Evolutionary conservation across 2,797 vertebrate genomes (phyloP), one percentile per base, ranked within the genome.

Genomic region (Oreortyx pictus): DNA sequence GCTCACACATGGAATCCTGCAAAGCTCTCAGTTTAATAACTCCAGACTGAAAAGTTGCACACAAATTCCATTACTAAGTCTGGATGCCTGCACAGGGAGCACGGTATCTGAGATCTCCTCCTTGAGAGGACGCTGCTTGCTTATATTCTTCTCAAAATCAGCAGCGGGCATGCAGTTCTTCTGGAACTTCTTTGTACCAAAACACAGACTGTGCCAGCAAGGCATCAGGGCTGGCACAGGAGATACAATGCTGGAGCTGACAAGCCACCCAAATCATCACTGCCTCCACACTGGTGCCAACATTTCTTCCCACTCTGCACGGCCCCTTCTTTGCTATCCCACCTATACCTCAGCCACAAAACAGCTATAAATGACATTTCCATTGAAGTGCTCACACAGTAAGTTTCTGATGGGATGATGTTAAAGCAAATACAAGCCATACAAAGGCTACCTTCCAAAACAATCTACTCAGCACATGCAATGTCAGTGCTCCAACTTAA

Each of bases 381-480:
- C 70, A 59, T 54, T 54, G 82, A 92, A 54, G 27, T 65, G 41
- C n/a, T 27, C 79, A 89, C 50, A 49, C 25, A 80, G 0, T 39
- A 49, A 72, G 13, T 79, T 82, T 57, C 8, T 65, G 59, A 64
- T 47, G n/a, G 7, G 46, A 23, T 83, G 70, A 52, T 76, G 60
- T 46, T 64, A 54, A 33, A 23, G 2, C 39, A 41, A 41, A 13
- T 7, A 57, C 11, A 82, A 85, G 33, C 68, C 18, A 7, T 5
- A 65, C 7, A 23, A 81, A 56, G 13, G n/a, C 13, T 39, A 54
- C 23, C 80, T 78, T 39, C 44, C 39, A 61, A 54, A 75, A 66
- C 12, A 19, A 74, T n/a, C 44, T 57, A 22, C 43, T 86, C 73
- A 66, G 83, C 74, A 82, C 89, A 74, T 70, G 80, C 76, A 88